Evolutionary conservation across 2,888 invertebrate species (phyloP).

Genomic region (Agriopis leucophaearia): DNA sequence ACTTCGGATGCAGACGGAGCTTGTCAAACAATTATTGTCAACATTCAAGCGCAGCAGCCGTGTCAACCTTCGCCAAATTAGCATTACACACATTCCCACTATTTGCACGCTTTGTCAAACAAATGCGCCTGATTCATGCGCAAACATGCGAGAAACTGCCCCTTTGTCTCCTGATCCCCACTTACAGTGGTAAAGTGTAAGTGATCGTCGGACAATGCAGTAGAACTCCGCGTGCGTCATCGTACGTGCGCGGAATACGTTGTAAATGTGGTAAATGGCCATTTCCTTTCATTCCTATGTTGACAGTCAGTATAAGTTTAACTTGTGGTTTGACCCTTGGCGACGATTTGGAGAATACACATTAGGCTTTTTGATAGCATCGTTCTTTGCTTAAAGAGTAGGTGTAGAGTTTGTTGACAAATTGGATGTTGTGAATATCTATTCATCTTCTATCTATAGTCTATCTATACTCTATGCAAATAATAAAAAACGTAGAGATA

Average conservation of each 20-base stretch:
- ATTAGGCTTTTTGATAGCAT: not conserved
- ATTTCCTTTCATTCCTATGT: slow-evolving; percentile 49
- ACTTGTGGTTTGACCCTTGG: slow-evolving; percentile 14
- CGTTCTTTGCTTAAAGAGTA: not conserved
- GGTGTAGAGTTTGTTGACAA: not conserved
- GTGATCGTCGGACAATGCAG: slow-evolving; percentile 43
- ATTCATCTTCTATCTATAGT: too few species aligned
- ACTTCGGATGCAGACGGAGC: not conserved
- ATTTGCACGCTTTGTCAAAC: slow-evolving; percentile 30
- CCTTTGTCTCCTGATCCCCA: slow-evolving; percentile 55
- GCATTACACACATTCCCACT: not conserved
- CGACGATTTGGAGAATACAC: not conserved
- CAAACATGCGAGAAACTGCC: slow-evolving; percentile 8
- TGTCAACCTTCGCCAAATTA: not conserved
- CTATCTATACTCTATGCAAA: too few species aligned
- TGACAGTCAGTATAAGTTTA: slow-evolving; percentile 40
- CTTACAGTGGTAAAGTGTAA: slow-evolving; percentile 39
- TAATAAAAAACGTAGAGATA: too few species aligned
- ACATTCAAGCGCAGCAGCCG: not conserved
- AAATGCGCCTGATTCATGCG: slow-evolving; percentile 22
- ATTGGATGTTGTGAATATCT: too few species aligned
- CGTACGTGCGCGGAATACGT: slow-evolving; percentile 60
- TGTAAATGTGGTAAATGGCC: slow-evolving; percentile 46
- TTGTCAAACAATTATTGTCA: not conserved
- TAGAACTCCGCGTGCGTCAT: slow-evolving; percentile 48